Evolutionary conservation across 2,797 vertebrate species (phyloP).

Genomic region (Kryptopterus vitreolus): DNA sequence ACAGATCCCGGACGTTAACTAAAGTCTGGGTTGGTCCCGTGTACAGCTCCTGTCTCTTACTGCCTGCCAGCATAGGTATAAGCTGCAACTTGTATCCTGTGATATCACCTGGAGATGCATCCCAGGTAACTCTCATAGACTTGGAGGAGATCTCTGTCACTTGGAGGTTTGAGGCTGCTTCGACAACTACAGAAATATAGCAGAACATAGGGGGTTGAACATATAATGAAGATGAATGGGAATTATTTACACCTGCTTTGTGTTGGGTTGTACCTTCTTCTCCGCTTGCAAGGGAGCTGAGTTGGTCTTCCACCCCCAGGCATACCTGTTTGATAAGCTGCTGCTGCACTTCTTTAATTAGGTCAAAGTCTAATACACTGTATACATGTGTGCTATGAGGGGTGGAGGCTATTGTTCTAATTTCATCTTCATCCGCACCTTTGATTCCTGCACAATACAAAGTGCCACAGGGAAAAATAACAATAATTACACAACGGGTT

Average conservation of each 20-base stretch:
- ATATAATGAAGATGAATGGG: not conserved
- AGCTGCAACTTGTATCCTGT: conserved; percentile 92
- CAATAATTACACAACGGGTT: conserved; percentile 22
- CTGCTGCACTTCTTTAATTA: conserved; percentile 88
- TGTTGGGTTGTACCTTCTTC: conserved; percentile 84
- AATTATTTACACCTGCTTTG: not conserved
- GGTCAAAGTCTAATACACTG: conserved; percentile 93
- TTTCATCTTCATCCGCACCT: conserved; percentile 95
- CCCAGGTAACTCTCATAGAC: conserved; percentile 91
- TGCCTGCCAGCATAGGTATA: conserved; percentile 85
- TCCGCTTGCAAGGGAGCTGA: conserved; percentile 84
- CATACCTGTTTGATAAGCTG: conserved; percentile 92
- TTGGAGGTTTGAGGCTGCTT: conserved; percentile 85
- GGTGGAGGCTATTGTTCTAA: conserved; percentile 92
- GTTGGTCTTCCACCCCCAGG: conserved; percentile 91
- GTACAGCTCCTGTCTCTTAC: conserved; percentile 87
- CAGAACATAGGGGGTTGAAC: not conserved
- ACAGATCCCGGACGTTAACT: conserved; percentile 90
- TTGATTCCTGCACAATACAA: conserved; percentile 86
- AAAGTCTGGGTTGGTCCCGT: conserved; percentile 83
- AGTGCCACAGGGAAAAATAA: conserved; percentile 33
- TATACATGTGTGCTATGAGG: conserved; percentile 90
- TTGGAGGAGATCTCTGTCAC: conserved; percentile 91
- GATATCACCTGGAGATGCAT: conserved; percentile 82
- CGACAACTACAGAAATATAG: conserved; percentile 78